Evolutionary conservation across 1,140 invertebrate genomes (phyloP), one percentile per base, ranked within the genome.

Genomic region (Galleria mellonella): DNA sequence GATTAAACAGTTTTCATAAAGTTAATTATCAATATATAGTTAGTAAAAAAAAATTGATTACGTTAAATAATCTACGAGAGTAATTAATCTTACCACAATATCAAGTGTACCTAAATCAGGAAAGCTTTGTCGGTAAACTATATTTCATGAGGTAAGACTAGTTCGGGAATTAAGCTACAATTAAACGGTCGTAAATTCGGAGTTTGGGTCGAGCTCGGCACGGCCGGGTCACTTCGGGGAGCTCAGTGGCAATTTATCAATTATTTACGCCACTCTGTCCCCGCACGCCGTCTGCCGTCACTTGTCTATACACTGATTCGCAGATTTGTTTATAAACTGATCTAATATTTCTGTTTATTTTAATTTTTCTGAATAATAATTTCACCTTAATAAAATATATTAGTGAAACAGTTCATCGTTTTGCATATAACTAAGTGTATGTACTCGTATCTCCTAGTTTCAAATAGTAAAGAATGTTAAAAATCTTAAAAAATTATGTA

Each of bases 101-200:
- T 23, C 35, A 37, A 15, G 9, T 2, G 35, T 11, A 37, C 17
- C 45, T 47, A 47, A 47, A 47, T 47, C 45, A 47, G 39, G 27
- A 38, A 31, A 28, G 17, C 30, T 17, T 27, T 32, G 30, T 38
- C 23, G 31, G 17, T 50, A 49, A 67, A 67, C 69, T 68, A 81
- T 81, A 81, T 77, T 75, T 79, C 72, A 81, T 50, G 52, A 65
- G 63, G 58, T 58, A 67, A 66, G 72, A 82, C 64, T 76, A 72
- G 68, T 81, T 71, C 57, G 60, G 63, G 75, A 77, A 82, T 84
- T 78, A 82, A 82, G 74, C 72, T 81, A 78, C 79, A 83, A 84
- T 84, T 84, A 84, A 82, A 84, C 69, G 81, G 65, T 77, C 77
- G 81, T 84, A 84, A 84, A 84, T 84, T 82, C 56, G 43, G 72